Conservation (phyloP, 2,888 invertebrate genomes). For the Scaptodrosophila latifasciaeformis region DNA sequence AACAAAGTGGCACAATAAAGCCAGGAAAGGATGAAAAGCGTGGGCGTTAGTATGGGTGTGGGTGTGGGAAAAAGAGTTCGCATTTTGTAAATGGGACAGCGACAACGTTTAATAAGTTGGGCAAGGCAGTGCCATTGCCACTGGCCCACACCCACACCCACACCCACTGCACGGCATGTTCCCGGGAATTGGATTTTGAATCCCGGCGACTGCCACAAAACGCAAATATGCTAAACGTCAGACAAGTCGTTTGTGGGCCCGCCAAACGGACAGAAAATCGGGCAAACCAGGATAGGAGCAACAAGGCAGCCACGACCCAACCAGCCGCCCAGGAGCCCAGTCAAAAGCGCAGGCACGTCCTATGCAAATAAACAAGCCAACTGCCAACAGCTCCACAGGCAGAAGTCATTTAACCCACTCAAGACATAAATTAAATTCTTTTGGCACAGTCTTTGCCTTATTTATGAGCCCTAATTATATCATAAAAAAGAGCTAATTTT, state of each 20-base stretch:
- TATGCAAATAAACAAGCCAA: background rate
- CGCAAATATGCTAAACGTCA: conserved; percentile 69
- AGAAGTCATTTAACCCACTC: too few species aligned
- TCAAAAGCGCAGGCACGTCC: background rate
- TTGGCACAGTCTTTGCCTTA: too few species aligned
- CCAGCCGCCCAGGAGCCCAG: conserved; percentile 1
- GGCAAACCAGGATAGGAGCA: conserved; percentile 21
- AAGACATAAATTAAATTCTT: too few species aligned
- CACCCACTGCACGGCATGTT: conserved; percentile 42
- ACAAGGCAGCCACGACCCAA: conserved; percentile 33
- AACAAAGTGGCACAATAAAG: conserved; percentile 39
- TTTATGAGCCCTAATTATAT: too few species aligned
- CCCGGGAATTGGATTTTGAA: conserved; percentile 61
- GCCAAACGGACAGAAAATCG: conserved; percentile 43
- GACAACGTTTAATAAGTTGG: conserved; percentile 67
- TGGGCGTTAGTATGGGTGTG: conserved; percentile 22
- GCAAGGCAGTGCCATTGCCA: conserved; percentile 34
- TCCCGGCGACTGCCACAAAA: conserved; percentile 56
- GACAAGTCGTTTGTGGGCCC: conserved; percentile 22
- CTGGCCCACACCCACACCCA: too few species aligned
- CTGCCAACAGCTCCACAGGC: too few species aligned
- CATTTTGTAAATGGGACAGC: conserved; percentile 62
- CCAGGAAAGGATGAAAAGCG: conserved; percentile 10
- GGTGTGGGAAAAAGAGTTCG: conserved; percentile 38
- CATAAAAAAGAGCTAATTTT: too few species aligned